Percentiles rank a stretch among this genome's conserved stretches.
phyloP scores from a whole-genome alignment of 1,140 invertebrate species.

The Anastrepha ludens region DNA sequence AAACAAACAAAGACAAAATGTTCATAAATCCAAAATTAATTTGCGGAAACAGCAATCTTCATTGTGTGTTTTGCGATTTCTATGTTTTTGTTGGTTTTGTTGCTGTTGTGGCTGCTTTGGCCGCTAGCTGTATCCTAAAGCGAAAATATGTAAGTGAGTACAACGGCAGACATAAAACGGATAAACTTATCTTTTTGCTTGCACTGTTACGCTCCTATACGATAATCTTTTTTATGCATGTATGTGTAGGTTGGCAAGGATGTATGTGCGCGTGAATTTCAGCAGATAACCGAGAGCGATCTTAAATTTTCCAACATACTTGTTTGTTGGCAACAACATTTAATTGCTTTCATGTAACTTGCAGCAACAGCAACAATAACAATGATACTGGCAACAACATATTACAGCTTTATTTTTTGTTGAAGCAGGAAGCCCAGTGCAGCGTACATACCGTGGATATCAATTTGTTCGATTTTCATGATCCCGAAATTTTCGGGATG shows the following conservation, averaged over 20 bases:
- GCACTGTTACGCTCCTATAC: neutral
- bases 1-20: neutral
- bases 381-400: neutral
- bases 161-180: too few species aligned
- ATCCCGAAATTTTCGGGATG: too few species aligned
- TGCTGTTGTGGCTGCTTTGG: neutral
- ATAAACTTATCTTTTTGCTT: too few species aligned
- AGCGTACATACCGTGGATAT: neutral
- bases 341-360: neutral
- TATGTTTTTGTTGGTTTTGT: neutral
- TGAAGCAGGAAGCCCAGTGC: neutral
- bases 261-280: too few species aligned
- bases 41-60: constrained; percentile 23
- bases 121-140: neutral
- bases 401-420: neutral
- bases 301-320: neutral
- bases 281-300: neutral
- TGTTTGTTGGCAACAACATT: neutral
- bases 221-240: neutral
- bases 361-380: neutral
- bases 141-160: neutral
- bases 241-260: too few species aligned
- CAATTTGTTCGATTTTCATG: too few species aligned
- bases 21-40: constrained; percentile 20
- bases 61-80: neutral